A percentile compares a stretch with the other conserved stretches of the same genome.
Conservation (phyloP, 2,888 invertebrate genomes). For the Toxonevra muliebris region DNA sequence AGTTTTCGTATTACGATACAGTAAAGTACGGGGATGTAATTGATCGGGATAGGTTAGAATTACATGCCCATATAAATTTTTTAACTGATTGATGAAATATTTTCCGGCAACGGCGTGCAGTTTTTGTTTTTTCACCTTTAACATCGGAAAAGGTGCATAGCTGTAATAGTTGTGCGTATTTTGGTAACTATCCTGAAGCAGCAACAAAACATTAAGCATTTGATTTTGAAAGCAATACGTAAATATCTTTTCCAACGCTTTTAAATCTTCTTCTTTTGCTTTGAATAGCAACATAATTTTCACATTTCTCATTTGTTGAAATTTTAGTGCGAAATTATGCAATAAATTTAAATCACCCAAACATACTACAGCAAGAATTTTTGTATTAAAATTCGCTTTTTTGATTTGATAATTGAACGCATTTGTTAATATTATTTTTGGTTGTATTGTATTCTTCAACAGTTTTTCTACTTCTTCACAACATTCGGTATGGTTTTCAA, state of each 20-base stretch:
- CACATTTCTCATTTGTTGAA: background rate
- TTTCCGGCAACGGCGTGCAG: background rate
- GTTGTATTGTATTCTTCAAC: background rate
- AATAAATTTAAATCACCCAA: no score
- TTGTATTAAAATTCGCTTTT: background rate
- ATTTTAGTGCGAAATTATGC: background rate
- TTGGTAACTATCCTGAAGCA: background rate
- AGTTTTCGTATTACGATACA: slow-evolving; percentile 2
- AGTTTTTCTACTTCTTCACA: background rate
- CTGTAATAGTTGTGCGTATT: background rate
- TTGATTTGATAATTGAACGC: background rate
- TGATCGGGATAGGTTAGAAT: slow-evolving; percentile 12
- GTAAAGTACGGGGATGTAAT: slow-evolving; percentile 16
- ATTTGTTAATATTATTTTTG: background rate
- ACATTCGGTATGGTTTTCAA: background rate
- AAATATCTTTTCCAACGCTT: background rate
- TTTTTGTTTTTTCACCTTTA: background rate
- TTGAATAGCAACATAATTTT: background rate
- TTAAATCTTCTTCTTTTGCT: background rate
- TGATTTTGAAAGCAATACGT: background rate
- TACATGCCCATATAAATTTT: slow-evolving; percentile 6
- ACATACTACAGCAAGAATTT: no score
- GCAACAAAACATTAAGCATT: slow-evolving; percentile 13
- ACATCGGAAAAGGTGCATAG: background rate
- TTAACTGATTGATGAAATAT: slow-evolving; percentile 20